These are phyloP conservation scores for Pempheris klunzingeri DNA, from an alignment of 2,797 vertebrate genomes.

Conservation along the genomic window DNA sequence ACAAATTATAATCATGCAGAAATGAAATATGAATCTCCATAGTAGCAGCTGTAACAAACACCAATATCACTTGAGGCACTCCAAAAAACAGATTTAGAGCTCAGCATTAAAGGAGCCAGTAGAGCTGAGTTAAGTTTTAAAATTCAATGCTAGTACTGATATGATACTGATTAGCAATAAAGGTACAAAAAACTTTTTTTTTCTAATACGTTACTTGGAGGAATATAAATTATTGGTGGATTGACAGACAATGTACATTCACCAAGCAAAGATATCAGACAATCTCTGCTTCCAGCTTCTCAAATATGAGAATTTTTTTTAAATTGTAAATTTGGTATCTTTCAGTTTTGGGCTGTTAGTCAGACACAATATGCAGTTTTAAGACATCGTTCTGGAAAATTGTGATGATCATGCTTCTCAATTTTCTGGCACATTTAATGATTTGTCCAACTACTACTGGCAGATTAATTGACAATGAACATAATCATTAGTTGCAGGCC, in stretches of 20 bases:
- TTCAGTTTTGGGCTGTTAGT: background rate
- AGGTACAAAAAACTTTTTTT: background rate
- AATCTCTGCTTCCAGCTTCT: background rate
- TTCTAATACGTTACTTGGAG: too few species aligned
- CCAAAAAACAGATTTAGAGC: background rate
- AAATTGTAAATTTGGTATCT: background rate
- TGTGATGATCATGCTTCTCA: background rate
- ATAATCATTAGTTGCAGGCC: background rate
- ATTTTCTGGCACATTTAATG: background rate
- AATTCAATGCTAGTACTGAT: background rate
- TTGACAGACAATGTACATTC: background rate
- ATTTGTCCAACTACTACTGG: background rate
- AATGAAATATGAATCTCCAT: background rate
- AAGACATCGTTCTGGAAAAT: background rate
- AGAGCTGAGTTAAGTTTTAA: too few species aligned
- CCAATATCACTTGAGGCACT: background rate
- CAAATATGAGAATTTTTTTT: background rate
- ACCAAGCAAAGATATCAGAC: background rate
- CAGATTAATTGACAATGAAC: background rate
- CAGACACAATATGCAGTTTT: background rate
- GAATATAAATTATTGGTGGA: background rate
- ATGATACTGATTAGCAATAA: background rate
- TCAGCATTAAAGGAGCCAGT: too few species aligned
- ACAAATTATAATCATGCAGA: constrained; percentile 27
- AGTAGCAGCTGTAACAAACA: constrained; percentile 15